Evolutionary conservation across 1,140 invertebrate species (phyloP).

Genomic region (Drosophila bocqueti): DNA sequence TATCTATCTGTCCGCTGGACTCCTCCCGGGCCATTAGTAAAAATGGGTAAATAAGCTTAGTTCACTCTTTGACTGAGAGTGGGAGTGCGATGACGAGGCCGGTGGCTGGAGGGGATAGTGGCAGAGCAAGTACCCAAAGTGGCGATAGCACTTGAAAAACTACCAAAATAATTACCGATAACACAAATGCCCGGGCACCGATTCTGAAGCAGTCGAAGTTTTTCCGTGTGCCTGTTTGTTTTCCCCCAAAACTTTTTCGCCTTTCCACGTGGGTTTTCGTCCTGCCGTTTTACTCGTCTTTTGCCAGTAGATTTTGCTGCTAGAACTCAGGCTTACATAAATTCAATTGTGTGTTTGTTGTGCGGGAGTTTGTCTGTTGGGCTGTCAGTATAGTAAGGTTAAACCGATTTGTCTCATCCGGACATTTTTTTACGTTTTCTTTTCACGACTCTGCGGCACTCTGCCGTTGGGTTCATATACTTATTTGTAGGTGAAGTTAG

Average conservation of each 20-base stretch:
- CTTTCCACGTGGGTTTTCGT: conserved; percentile 11
- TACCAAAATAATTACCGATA: conserved; percentile 76
- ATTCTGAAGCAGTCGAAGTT: conserved; percentile 32
- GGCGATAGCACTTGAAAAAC: conserved; percentile 61
- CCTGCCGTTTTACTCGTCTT: neutral
- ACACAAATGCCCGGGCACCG: conserved; percentile 37
- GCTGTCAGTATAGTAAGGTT: conserved; percentile 59
- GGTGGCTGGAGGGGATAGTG: neutral
- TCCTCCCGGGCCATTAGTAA: conserved; percentile 32
- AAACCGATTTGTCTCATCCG: conserved; percentile 64
- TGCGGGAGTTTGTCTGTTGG: conserved; percentile 18
- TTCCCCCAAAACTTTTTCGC: neutral
- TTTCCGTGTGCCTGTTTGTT: conserved; percentile 2
- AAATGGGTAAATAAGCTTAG: conserved; percentile 44
- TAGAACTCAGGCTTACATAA: conserved; percentile 56
- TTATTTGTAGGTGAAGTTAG: neutral
- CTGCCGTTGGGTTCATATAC: neutral
- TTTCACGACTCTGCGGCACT: neutral
- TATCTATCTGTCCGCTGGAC: conserved; percentile 10
- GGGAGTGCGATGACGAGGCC: neutral
- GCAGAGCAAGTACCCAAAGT: conserved; percentile 22
- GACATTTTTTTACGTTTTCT: conserved; percentile 1
- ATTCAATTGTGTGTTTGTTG: conserved; percentile 63
- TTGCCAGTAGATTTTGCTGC: conserved; percentile 22
- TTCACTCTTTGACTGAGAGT: conserved; percentile 12